These are phyloP conservation scores for Diorhabda elongata DNA, from an alignment of 1,140 invertebrate genomes.

Conservation along the genomic window DNA sequence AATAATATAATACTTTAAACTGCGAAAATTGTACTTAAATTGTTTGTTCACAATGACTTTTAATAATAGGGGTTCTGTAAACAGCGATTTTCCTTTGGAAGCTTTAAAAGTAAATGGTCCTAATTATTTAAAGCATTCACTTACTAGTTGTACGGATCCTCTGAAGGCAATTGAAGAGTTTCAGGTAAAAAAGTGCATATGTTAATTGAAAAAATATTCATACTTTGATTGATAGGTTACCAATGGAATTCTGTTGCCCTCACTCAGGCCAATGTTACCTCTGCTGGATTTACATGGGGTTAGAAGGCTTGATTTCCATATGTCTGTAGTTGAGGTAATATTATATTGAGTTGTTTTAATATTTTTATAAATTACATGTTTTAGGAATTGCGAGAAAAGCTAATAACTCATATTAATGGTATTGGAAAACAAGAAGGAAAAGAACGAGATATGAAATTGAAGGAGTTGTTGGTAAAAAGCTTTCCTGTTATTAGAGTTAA, in stretches of 20 bases:
- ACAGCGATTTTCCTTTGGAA: slow-evolving; percentile 59
- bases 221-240: slow-evolving; percentile 58
- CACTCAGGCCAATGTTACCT: slow-evolving; percentile 88
- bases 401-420: slow-evolving; percentile 84
- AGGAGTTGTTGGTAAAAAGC: slow-evolving; percentile 87
- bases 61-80: not conserved
- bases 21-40: too few species aligned
- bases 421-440: slow-evolving; percentile 71
- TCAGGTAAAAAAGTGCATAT: slow-evolving; percentile 59
- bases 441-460: slow-evolving; percentile 82
- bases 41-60: slow-evolving; percentile 3
- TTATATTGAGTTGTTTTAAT: slow-evolving; percentile 16
- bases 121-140: slow-evolving; percentile 80
- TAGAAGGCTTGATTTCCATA: slow-evolving; percentile 88
- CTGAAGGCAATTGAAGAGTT: slow-evolving; percentile 96
- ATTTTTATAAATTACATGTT: slow-evolving; percentile 20
- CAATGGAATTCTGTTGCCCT: slow-evolving; percentile 92
- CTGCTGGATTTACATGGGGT: slow-evolving; percentile 91
- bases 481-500: slow-evolving; percentile 91
- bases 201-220: not conserved
- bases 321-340: slow-evolving; percentile 79
- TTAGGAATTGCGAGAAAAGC: slow-evolving; percentile 80
- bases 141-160: slow-evolving; percentile 94
- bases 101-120: slow-evolving; percentile 90
- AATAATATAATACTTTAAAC: too few species aligned